Percentiles rank a stretch among this genome's conserved stretches.
phyloP scores from a whole-genome alignment of 2,797 vertebrate genomes.

The Capromys pilorides region DNA sequence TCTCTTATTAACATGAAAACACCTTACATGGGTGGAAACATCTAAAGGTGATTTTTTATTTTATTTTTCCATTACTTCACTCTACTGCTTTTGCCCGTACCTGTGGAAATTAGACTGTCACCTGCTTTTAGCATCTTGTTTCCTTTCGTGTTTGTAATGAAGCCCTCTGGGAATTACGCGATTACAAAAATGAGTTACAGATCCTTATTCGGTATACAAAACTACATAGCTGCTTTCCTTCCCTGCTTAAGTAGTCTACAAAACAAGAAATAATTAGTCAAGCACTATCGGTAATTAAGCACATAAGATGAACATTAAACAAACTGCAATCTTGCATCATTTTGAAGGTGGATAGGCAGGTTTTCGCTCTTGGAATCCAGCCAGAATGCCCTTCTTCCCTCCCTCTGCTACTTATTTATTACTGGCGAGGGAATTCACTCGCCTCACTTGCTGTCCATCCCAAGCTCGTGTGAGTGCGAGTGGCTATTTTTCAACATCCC shows the following conservation, averaged over 20 bases:
- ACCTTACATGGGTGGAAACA: slow-evolving; percentile 74
- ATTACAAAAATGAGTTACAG: slow-evolving; percentile 81
- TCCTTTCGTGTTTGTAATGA: slow-evolving; percentile 81
- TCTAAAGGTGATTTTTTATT: slow-evolving; percentile 77
- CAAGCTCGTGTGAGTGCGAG: not conserved
- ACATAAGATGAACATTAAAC: slow-evolving; percentile 82
- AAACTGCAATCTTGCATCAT: slow-evolving; percentile 82
- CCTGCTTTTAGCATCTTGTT: slow-evolving; percentile 79
- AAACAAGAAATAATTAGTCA: slow-evolving; percentile 84
- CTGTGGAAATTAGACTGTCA: slow-evolving; percentile 81
- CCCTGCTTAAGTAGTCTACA: slow-evolving; percentile 75
- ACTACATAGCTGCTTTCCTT: slow-evolving; percentile 65
- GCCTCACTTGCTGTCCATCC: slow-evolving; percentile 61
- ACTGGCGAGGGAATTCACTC: slow-evolving; percentile 52
- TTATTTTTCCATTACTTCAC: slow-evolving; percentile 72
- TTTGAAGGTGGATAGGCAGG: slow-evolving; percentile 77
- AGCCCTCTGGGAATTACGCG: slow-evolving; percentile 76
- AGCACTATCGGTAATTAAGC: slow-evolving; percentile 82
- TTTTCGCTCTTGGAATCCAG: slow-evolving; percentile 67
- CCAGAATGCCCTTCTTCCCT: slow-evolving; percentile 70
- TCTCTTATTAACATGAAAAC: slow-evolving; percentile 78
- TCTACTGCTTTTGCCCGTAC: slow-evolving; percentile 67
- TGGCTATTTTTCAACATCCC: slow-evolving; percentile 28
- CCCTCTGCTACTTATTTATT: slow-evolving; percentile 72
- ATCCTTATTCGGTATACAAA: slow-evolving; percentile 74